phyloP scores from a whole-genome alignment of 35 echinoderm and acorn worm genomes.

The Diadema setosum region DNA sequence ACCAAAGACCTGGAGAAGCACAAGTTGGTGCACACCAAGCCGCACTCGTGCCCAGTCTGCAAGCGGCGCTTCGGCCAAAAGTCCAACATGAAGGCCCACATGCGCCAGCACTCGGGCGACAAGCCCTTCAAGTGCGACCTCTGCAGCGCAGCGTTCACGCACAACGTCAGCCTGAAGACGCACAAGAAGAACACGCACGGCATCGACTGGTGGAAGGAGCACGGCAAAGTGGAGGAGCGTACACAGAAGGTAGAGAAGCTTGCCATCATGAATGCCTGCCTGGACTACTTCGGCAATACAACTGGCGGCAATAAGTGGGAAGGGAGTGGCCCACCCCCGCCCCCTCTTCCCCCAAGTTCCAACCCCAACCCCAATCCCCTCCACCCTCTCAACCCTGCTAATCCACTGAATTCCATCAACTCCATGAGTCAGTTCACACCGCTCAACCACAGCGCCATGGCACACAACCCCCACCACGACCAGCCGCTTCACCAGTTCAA shows the following conservation, averaged over 20 bases:
- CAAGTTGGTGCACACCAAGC: slow-evolving; percentile 39
- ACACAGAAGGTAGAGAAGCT: neutral
- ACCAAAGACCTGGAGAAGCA: slow-evolving; percentile 44
- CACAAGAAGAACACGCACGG: slow-evolving; percentile 63
- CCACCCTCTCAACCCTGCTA: neutral
- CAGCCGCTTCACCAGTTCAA: neutral
- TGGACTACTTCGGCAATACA: slow-evolving; percentile 13
- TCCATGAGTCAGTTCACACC: neutral
- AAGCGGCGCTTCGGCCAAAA: slow-evolving; percentile 57
- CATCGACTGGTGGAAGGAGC: slow-evolving; percentile 53
- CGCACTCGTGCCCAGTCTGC: slow-evolving; percentile 41
- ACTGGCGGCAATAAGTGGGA: neutral
- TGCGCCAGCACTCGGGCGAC: slow-evolving; percentile 60
- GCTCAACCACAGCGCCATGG: neutral
- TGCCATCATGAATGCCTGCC: slow-evolving; percentile 7
- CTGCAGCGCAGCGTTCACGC: slow-evolving; percentile 39
- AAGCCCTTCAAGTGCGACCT: slow-evolving; percentile 65
- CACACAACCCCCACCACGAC: neutral
- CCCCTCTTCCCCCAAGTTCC: neutral
- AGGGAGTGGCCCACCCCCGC: neutral
- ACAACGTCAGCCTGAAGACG: slow-evolving; percentile 75
- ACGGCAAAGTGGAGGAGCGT: neutral
- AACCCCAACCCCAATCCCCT: neutral
- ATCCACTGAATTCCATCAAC: neutral
- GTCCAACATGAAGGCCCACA: slow-evolving; percentile 54